These are phyloP conservation scores for Spialia ferax DNA, from an alignment of 2,888 invertebrate genomes.

Conservation along the genomic window DNA sequence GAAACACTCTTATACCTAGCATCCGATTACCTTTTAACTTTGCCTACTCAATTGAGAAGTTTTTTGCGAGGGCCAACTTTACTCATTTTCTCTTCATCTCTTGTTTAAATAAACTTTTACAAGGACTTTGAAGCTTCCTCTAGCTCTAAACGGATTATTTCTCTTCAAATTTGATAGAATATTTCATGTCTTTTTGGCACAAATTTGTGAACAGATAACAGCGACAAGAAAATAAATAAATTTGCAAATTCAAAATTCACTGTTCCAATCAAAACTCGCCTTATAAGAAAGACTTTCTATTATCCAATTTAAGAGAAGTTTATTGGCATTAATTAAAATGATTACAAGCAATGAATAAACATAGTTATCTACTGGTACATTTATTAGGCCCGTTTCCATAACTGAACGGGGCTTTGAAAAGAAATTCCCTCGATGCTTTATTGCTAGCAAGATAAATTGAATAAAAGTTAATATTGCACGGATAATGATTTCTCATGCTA, in stretches of 20 bases:
- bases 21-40: conserved; percentile 72
- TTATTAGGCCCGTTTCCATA: conserved; percentile 1
- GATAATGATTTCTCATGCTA: neutral
- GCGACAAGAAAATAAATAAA: neutral
- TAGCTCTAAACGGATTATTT: conserved; percentile 74
- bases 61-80: conserved; percentile 74
- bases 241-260: conserved; percentile 3
- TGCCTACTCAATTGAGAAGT: conserved; percentile 64
- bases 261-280: neutral
- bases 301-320: neutral
- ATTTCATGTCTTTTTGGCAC: conserved; percentile 29
- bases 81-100: conserved; percentile 78
- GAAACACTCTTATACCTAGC: conserved; percentile 56
- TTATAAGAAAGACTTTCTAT: neutral
- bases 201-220: neutral
- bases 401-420: neutral
- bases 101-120: conserved; percentile 74
- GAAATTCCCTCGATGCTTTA: neutral
- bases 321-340: conserved; percentile 1
- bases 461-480: conserved; percentile 5
- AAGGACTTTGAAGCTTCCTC: conserved; percentile 63
- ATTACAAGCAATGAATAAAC: conserved; percentile 8
- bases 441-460: neutral
- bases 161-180: conserved; percentile 67
- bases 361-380: neutral